Evolutionary conservation across 2,113 vertebrate species (phyloP).

Genomic region (Pogona vitticeps): DNA sequence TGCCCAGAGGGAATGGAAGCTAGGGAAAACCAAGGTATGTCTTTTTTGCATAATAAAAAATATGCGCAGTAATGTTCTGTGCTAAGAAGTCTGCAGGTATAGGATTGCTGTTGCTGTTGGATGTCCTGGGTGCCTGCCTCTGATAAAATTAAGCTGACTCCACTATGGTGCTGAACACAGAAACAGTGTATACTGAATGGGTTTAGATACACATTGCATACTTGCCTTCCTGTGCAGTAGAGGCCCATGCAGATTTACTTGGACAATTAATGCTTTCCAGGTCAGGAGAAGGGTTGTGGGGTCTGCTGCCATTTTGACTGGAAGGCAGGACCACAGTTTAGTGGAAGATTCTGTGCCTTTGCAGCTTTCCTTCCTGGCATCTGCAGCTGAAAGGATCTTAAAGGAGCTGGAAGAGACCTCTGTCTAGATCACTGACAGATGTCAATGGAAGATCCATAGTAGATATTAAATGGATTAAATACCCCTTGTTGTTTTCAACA

Average conservation of each 20-base stretch:
- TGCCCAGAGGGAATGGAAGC: constrained; percentile 83
- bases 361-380: background rate
- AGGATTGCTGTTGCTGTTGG: background rate
- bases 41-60: background rate
- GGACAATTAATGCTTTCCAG: background rate
- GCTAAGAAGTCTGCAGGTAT: background rate
- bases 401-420: background rate
- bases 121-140: background rate
- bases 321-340: background rate
- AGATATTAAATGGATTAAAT: background rate
- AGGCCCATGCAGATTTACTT: background rate
- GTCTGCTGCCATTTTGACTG: background rate
- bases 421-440: background rate
- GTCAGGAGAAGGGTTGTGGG: background rate
- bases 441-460: background rate
- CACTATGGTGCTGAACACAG: background rate
- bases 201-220: background rate
- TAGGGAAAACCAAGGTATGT: constrained; percentile 91
- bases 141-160: background rate
- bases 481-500: background rate
- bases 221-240: background rate
- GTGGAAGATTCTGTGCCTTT: background rate
- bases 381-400: background rate
- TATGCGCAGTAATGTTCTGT: too few relatives aligned
- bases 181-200: background rate